Conservation (phyloP, 1,140 invertebrate species). For the Leptoteleia sp. region DNA sequence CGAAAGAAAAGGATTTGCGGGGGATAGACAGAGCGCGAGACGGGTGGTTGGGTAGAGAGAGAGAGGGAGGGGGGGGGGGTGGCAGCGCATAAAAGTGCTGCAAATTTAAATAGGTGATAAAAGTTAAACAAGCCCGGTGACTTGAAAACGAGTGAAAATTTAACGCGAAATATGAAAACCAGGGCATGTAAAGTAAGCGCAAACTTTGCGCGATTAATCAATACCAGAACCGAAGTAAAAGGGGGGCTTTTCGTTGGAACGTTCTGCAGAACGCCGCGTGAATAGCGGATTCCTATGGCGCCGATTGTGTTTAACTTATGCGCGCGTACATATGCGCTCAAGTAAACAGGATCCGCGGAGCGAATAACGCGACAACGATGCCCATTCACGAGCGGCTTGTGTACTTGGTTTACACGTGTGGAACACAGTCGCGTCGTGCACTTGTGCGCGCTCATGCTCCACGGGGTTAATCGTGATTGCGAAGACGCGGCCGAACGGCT, state of each 20-base stretch:
- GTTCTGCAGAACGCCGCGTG: constrained; percentile 26
- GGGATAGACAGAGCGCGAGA: too few relatives aligned
- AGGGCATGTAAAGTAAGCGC: constrained; percentile 7
- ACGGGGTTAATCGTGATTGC: constrained; percentile 32
- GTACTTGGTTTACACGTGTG: constrained; percentile 54
- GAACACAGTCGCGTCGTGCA: constrained; percentile 48
- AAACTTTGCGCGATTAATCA: constrained; percentile 31
- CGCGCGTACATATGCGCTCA: constrained; percentile 34
- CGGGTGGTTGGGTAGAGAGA: too few relatives aligned
- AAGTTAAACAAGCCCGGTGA: constrained; percentile 5
- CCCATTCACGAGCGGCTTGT: constrained; percentile 52
- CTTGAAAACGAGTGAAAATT: constrained; percentile 18
- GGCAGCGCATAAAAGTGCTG: constrained; percentile 4
- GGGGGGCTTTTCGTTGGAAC: constrained; percentile 27
- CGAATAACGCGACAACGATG: constrained; percentile 56
- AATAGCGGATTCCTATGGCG: constrained; percentile 32
- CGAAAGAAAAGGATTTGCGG: too few relatives aligned
- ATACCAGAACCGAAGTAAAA: constrained; percentile 11
- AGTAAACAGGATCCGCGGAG: constrained; percentile 58
- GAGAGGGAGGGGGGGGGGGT: background rate
- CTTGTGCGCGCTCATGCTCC: constrained; percentile 25
- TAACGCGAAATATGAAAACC: constrained; percentile 12
- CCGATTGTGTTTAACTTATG: constrained; percentile 49
- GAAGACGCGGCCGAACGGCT: constrained; percentile 8
- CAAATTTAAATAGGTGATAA: constrained; percentile 19